Evolutionary conservation across 2,797 vertebrate genomes (phyloP).

Genomic region (Artibeus jamaicensis): DNA sequence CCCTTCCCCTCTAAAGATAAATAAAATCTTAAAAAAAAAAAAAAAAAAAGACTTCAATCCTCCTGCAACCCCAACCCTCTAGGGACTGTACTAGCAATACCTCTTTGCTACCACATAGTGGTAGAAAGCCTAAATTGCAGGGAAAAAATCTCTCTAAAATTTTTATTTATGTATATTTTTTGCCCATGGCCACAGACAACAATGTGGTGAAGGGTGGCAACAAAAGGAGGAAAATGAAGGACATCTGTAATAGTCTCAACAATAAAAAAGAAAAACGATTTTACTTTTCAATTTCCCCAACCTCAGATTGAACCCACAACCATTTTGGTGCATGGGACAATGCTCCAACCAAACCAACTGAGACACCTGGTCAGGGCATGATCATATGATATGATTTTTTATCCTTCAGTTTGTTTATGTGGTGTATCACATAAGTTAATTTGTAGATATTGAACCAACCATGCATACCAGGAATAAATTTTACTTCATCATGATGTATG

Average conservation of each 20-base stretch:
- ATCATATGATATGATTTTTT: neutral
- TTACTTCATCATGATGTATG: neutral
- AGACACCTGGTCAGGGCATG: neutral
- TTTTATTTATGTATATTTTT: no score
- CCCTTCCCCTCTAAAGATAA: no score
- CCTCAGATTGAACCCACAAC: neutral
- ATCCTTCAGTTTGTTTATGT: neutral
- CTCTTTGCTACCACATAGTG: neutral
- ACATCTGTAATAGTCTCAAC: no score
- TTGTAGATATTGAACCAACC: neutral
- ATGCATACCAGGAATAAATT: neutral
- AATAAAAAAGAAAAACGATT: no score
- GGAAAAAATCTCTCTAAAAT: neutral
- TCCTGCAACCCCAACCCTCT: neutral
- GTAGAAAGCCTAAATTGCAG: slow-evolving; percentile 45
- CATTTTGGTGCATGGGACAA: neutral
- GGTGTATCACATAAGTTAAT: neutral
- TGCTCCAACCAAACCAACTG: neutral
- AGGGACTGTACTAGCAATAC: neutral
- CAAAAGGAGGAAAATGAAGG: neutral
- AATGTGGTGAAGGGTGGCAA: neutral
- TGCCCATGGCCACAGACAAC: neutral
- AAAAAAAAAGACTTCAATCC: neutral
- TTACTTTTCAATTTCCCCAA: neutral
- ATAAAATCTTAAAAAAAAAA: no score